Percentiles rank a stretch among this genome's conserved stretches.
phyloP scores from a whole-genome alignment of 2,888 invertebrate species.

The Chalcis sispes region DNA sequence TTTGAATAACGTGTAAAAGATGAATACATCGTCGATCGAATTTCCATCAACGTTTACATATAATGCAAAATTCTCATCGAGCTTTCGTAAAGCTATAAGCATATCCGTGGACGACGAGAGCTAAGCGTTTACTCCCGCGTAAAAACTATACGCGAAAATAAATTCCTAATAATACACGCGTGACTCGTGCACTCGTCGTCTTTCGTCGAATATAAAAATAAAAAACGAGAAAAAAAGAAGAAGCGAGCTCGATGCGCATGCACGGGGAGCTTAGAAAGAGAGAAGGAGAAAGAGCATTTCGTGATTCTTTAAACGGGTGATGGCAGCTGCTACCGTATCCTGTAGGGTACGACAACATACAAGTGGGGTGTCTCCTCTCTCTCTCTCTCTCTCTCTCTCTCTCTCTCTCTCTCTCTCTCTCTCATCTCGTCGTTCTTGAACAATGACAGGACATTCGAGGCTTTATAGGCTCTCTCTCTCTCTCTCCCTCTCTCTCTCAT shows the following conservation, averaged over 20 bases:
- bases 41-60: too few relatives aligned
- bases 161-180: constrained; percentile 38
- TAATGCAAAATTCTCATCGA: too few relatives aligned
- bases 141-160: constrained; percentile 49
- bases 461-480: constrained; percentile 14
- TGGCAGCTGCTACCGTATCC: constrained; percentile 43
- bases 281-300: constrained; percentile 9
- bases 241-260: constrained; percentile 7
- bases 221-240: neutral
- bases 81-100: too few relatives aligned
- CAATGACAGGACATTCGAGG: constrained; percentile 27
- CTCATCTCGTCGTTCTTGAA: neutral
- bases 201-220: too few relatives aligned
- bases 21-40: too few relatives aligned
- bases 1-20: too few relatives aligned
- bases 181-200: neutral
- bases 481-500: neutral
- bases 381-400: neutral
- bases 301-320: constrained; percentile 51
- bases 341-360: too few relatives aligned
- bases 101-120: too few relatives aligned
- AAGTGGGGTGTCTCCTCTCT: constrained; percentile 21
- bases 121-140: too few relatives aligned
- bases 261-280: neutral
- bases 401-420: neutral